Base-by-base conservation (phyloP, 2,888 invertebrate species). In the Clepsis dumicolana region DNA sequence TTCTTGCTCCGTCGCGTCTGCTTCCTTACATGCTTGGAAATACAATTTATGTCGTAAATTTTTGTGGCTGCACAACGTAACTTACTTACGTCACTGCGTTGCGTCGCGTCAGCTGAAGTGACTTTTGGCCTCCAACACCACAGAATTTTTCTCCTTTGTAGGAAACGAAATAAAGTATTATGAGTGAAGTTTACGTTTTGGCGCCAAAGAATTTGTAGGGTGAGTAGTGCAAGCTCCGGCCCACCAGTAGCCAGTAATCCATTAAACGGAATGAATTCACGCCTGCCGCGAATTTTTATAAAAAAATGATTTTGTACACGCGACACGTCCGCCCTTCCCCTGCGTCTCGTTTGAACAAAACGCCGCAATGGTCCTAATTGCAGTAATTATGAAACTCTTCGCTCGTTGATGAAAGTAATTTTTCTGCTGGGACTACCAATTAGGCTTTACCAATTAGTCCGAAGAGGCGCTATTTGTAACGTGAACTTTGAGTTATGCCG, bases 321-420 rank as follows among this genome's bases (percentile, higher is more conserved):
- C 78, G 82, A 87, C 90, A 90, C 90, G 89, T 89, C 79, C 90
- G 89, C 89, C 79, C 70, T 68, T 79, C 78, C 76, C 78, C 73
- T 73, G 73, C 78, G 79, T 78, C 80, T 81, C 83, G 80, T 79
- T 83, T 78, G 85, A 83, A 87, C 87, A 86, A 87, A 88, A 86
- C 84, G 82, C 83, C 80, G 83, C 84, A 81, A 82, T 83, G 81
- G 77, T 83, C 88, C 84, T 90, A 90, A 90, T 90, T 88, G 86
- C 88, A 80, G 87, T 87, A 86, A 90, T 90, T 90, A 89, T 88
- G 89, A 86, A 90, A 91, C 90, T 90, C 91, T 90, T 91, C 88
- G 87, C 87, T 84, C 86, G 86, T 83, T 90, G 88, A 91, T 91
- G 90, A 86, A 88, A 91, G 90, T 86, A 87, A 91, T 92, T 91